Percentiles rank a stretch among this genome's conserved stretches.
phyloP scores from a whole-genome alignment of 2,113 vertebrate species.

The Cnemophilus loriae region DNA sequence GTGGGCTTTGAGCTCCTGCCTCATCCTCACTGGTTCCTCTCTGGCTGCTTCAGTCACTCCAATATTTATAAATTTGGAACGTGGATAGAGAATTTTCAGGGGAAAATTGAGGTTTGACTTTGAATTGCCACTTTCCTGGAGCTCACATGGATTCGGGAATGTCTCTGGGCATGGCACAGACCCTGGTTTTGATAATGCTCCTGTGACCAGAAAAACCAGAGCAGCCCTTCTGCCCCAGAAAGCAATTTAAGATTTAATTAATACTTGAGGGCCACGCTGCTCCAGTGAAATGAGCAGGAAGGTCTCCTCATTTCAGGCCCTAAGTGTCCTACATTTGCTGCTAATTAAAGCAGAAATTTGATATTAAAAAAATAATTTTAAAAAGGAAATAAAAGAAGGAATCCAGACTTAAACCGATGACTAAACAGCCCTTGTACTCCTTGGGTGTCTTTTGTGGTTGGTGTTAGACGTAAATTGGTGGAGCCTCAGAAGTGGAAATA shows the following conservation, averaged over 20 bases:
- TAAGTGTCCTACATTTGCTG: not conserved
- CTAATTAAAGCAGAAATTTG: not conserved
- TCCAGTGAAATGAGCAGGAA: not conserved
- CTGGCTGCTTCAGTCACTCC: not conserved
- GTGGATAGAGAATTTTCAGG: not conserved
- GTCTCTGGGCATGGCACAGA: not conserved
- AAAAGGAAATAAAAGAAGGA: not conserved
- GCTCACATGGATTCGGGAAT: not conserved
- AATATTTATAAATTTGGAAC: not conserved
- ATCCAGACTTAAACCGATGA: not conserved
- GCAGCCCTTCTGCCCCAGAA: not conserved
- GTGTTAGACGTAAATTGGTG: not conserved
- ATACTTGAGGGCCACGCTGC: not conserved
- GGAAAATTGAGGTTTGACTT: not conserved
- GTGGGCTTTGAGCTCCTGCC: not conserved
- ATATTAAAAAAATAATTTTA: not conserved
- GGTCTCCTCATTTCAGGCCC: not conserved
- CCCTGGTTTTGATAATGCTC: not conserved
- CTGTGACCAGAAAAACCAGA: not conserved
- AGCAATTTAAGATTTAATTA: slow-evolving; percentile 40
- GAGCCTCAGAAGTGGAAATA: not conserved
- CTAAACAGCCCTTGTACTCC: not conserved
- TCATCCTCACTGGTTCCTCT: not conserved
- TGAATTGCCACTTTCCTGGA: not conserved
- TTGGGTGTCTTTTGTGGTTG: not conserved